These are phyloP conservation scores for Rhodinocichla rosea DNA, from an alignment of 2,113 vertebrate genomes.

Conservation along the genomic window DNA sequence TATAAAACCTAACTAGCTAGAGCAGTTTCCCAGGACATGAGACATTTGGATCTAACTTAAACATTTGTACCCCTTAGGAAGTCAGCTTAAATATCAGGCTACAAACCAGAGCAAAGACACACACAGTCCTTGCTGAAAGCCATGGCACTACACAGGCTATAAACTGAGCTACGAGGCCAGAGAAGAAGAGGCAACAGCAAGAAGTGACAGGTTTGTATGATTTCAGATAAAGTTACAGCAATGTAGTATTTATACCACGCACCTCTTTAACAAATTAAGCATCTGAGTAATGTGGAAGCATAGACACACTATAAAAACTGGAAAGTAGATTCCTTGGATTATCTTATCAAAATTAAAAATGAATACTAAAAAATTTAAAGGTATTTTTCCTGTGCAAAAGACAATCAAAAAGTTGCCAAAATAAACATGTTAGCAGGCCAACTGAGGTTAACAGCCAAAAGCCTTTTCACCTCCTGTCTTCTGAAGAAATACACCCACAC, in stretches of 20 bases:
- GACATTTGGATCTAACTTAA: neutral
- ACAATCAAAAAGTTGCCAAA: neutral
- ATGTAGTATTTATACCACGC: fast-evolving
- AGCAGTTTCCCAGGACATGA: neutral
- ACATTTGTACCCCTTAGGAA: neutral
- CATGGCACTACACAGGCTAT: neutral
- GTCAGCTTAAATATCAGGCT: neutral
- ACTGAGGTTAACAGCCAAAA: neutral
- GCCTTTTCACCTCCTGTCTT: neutral
- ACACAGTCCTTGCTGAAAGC: neutral
- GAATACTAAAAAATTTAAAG: neutral
- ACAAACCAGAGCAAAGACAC: neutral
- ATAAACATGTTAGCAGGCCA: neutral
- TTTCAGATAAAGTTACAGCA: neutral
- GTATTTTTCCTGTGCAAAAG: neutral
- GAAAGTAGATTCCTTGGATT: neutral
- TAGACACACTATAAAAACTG: neutral
- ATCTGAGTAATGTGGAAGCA: neutral
- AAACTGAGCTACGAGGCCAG: fast-evolving
- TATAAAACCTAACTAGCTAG: neutral
- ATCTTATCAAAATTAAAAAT: neutral
- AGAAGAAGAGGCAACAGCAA: neutral
- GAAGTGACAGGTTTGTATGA: neutral
- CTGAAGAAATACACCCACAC: neutral
- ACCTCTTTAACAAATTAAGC: neutral